Evolutionary conservation across 2,888 invertebrate genomes (phyloP).

Genomic region (Mythimna loreyi): DNA sequence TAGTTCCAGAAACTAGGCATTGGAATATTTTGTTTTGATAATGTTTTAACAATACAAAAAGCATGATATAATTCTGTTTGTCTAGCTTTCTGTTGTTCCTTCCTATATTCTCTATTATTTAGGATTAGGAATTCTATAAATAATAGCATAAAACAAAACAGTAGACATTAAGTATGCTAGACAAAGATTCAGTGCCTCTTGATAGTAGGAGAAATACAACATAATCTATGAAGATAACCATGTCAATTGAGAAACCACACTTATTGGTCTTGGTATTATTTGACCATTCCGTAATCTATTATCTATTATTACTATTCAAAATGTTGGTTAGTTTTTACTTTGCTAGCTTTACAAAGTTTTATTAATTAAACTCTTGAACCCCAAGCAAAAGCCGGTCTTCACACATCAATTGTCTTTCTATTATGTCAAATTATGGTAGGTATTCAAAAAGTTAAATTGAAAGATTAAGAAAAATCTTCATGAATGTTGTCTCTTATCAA

Average conservation of each 20-base stretch:
- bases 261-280: neutral
- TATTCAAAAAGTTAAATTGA: too few species aligned
- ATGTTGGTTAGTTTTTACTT: neutral
- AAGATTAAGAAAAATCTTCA: too few species aligned
- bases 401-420: too few species aligned
- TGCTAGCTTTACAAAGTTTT: too few species aligned
- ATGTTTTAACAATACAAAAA: constrained; percentile 17
- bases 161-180: constrained; percentile 5
- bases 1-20: neutral
- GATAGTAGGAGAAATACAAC: neutral
- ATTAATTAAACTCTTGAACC: too few species aligned
- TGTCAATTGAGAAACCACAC: neutral
- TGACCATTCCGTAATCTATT: too few species aligned
- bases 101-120: neutral
- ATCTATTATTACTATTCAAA: neutral
- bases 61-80: constrained; percentile 13
- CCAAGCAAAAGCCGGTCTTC: too few species aligned
- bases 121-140: constrained; percentile 10
- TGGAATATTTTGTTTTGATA: constrained; percentile 29
- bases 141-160: neutral
- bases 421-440: too few species aligned
- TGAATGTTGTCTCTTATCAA: neutral
- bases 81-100: constrained; percentile 5
- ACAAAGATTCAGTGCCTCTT: constrained; percentile 9
- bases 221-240: neutral